Conservation (phyloP, 1,140 invertebrate genomes). For the Nixonia krombeini region DNA sequence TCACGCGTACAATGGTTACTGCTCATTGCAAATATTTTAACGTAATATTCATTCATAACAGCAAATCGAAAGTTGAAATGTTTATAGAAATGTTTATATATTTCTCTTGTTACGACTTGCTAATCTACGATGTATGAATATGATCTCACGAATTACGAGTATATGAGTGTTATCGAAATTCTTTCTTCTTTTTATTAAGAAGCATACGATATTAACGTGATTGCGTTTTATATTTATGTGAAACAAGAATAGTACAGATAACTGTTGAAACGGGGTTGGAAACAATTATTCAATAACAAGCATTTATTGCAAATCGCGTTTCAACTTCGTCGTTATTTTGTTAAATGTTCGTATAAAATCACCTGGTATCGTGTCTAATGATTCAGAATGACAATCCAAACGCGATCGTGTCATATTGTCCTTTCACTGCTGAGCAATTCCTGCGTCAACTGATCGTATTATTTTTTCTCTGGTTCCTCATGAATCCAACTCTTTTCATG, state of each 20-base stretch:
- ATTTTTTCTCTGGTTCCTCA: neutral
- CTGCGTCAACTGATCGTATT: constrained; percentile 18
- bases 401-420: constrained; percentile 46
- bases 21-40: no score
- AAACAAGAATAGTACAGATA: constrained; percentile 29
- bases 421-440: constrained; percentile 33
- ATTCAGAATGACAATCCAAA: constrained; percentile 41
- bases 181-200: no score
- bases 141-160: no score
- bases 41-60: no score
- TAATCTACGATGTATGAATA: no score
- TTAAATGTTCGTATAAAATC: constrained; percentile 44
- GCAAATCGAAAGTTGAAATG: no score
- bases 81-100: no score
- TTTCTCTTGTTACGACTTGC: no score
- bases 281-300: constrained; percentile 36
- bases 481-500: neutral
- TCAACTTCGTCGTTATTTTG: constrained; percentile 21
- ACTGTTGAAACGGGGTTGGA: constrained; percentile 22
- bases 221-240: constrained; percentile 13
- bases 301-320: constrained; percentile 40
- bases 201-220: neutral
- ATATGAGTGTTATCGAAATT: no score
- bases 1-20: no score
- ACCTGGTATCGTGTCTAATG: constrained; percentile 32